Conservation (phyloP, 37 sponge, comb jelly and placozoan genomes). For the Axinella damicornis region DNA sequence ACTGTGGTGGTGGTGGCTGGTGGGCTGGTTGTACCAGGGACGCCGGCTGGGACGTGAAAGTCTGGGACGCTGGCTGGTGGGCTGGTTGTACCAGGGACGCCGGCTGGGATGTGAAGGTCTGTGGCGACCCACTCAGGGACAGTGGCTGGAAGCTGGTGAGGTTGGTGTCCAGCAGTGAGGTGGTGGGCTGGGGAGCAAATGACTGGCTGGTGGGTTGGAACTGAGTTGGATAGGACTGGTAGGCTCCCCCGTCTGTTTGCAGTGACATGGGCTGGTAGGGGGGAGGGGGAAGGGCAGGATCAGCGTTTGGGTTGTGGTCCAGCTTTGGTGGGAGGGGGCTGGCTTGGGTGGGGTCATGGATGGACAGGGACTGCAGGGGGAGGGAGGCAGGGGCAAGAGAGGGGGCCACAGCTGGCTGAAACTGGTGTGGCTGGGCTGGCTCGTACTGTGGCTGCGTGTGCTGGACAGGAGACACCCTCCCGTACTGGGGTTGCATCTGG, state of each 20-base stretch:
- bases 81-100: neutral
- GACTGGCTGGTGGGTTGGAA: neutral
- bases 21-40: neutral
- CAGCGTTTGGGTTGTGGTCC: neutral
- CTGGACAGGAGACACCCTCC: no score
- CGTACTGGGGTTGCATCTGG: no score
- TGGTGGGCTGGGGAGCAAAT: neutral
- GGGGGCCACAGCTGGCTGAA: constrained; percentile 5
- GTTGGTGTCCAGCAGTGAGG: neutral
- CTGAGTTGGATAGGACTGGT: neutral
- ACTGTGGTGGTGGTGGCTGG: neutral
- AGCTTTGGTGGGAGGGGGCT: constrained; percentile 33
- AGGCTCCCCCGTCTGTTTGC: neutral
- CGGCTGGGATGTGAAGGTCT: neutral
- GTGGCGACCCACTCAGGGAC: neutral
- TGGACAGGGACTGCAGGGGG: constrained; percentile 29
- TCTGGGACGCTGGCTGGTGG: neutral
- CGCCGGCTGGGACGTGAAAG: neutral
- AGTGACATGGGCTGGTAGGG: constrained; percentile 21
- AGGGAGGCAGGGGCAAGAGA: neutral
- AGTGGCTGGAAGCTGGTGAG: constrained; percentile 4
- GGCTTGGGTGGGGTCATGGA: constrained; percentile 15
- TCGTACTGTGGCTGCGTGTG: no score
- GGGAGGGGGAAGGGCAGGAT: constrained; percentile 18
- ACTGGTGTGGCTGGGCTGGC: neutral